Conservation (phyloP, 2,888 invertebrate genomes). For the Caenorhabditis sinica region DNA sequence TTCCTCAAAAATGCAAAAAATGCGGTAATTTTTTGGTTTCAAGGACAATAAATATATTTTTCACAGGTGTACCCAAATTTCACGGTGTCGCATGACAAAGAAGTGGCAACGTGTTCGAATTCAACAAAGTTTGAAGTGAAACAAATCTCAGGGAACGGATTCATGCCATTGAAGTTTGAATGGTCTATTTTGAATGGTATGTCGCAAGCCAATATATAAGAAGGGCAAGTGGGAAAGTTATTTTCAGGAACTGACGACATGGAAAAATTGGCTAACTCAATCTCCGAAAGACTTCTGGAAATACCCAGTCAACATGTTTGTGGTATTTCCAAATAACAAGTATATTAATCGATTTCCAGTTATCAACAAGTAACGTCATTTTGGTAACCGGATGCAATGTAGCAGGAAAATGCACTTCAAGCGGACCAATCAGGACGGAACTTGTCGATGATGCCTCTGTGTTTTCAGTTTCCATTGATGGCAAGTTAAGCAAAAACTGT, state of each 20-base stretch:
- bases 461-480: constrained; percentile 63
- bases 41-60: neutral
- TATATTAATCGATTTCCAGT: constrained; percentile 13
- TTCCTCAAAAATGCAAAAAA: constrained; percentile 54
- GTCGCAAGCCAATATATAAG: neutral
- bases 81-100: constrained; percentile 61
- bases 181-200: constrained; percentile 66
- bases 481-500: constrained; percentile 16
- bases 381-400: constrained; percentile 66
- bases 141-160: constrained; percentile 67
- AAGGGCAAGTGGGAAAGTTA: neutral
- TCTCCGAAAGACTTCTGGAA: constrained; percentile 52
- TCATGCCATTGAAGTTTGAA: constrained; percentile 49
- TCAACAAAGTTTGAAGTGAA: constrained; percentile 60
- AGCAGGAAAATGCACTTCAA: constrained; percentile 65
- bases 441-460: constrained; percentile 55
- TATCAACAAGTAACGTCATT: constrained; percentile 38
- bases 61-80: constrained; percentile 64
- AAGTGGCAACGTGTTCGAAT: constrained; percentile 61
- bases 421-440: constrained; percentile 36
- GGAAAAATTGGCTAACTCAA: constrained; percentile 38
- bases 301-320: constrained; percentile 53
- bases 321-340: neutral
- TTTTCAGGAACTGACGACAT: constrained; percentile 44
- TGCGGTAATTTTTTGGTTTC: constrained; percentile 16